Evolutionary conservation across 1,140 invertebrate species (phyloP), one percentile per base, ranked within the genome.

Genomic region (Philotrypesis tridentata): DNA sequence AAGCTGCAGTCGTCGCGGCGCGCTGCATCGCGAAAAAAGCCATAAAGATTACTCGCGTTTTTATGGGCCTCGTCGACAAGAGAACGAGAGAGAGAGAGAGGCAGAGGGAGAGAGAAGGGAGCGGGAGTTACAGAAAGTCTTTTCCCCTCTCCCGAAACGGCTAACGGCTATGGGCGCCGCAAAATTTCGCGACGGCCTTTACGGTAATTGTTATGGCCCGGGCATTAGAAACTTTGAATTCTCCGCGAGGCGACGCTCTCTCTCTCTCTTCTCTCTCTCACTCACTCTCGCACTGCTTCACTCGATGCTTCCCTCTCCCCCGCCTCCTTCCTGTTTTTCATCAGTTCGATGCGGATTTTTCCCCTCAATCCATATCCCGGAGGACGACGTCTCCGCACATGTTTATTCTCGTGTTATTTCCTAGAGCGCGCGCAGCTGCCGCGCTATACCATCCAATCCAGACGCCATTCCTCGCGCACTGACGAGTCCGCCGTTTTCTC

Each of bases 151-250:
- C n/a, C n/a, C 40, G 55, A 61, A 74, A 74, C 60, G 27, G 48
- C 72, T 74, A 74, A 74, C 60, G 48, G 23, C 48, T 74, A 74
- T 61, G 55, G 72, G 37, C 48, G 9, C 72, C 48, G 72, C 72
- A 33, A 74, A 74, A 65, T 60, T 80, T 78, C 61, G 31, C 71
- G 25, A 27, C 29, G 68, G n/a, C 65, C 55, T 84, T 82, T 82
- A 84, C 79, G 83, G 65, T 79, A 84, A 84, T 84, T 63, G 83
- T 79, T 82, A 73, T 33, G 68, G 80, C 60, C 11, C 11, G 25
- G 14, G 29, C 72, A 61, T 74, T 74, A 48, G 27, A 33, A 74
- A 74, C 27, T 74, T 74, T 61, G 55, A 74, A 74, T 74, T 61
- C 61, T 60, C 48, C 27, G 17, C 55, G 40, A 14, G 40, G 7